Evolutionary conservation across 2,113 vertebrate species (phyloP), one percentile per base, ranked within the genome.

Genomic region (Empidonax traillii): DNA sequence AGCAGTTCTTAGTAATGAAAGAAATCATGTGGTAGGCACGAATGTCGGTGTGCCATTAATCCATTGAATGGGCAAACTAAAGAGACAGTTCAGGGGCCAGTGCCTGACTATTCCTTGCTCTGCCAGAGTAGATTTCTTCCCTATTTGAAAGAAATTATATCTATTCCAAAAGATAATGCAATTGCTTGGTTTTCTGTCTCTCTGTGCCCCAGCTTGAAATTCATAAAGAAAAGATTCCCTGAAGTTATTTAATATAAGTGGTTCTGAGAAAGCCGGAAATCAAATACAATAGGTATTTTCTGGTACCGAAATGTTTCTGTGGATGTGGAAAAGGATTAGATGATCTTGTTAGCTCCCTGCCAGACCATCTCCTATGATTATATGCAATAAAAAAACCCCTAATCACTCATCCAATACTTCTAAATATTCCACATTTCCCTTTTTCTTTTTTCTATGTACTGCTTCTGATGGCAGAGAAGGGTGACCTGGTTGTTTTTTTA

Each of bases 211-310:
- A 88, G 74, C 66, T 87, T 87, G 87, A 96, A 96, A 94, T 94
- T 87, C 78, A 83, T 74, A 91, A 91, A 82, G 66, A 72, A 91
- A 91, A 85, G 44, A 79, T 85, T 93, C 62, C 59, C 69, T 82
- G 53, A 92, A 94, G 80, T 93, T 96, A 87, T 92, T 94, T 91
- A 94, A 79, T 85, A 73, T 30, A 62, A 79, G 39, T 31, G 14
- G 41, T 73, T 82, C 89, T 85, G 78, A 89, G 75, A 93, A 95
- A 83, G 81, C 30, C 0, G 0, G 89, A 94, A 96, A 93, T 95
- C 71, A 69, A 85, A 94, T 79, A 84, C 51, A 74, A 81, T 52
- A 81, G 41, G 15, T 94, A 76, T 85, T 72, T 96, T 89, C 73
- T 93, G 58, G 44, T 73, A 83, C 37, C 0, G 0, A 69, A 78